phyloP scores from a whole-genome alignment of 2,797 vertebrate genomes.

The Menidia menidia region DNA sequence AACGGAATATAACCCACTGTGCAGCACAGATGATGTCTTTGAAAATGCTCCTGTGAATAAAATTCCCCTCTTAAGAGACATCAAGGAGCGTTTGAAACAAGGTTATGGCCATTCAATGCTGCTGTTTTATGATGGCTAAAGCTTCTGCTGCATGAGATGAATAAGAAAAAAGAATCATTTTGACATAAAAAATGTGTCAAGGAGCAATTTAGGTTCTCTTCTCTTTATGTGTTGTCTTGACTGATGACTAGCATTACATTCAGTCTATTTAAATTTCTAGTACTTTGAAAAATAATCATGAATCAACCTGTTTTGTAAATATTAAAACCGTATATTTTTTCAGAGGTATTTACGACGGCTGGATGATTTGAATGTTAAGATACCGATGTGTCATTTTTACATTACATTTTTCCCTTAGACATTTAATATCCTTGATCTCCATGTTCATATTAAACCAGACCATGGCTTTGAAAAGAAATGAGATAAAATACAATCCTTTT shows the following conservation, averaged over 20 bases:
- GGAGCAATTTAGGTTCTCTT: slow-evolving; percentile 4
- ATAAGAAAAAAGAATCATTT: slow-evolving; percentile 17
- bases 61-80: neutral
- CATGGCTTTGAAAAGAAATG: too few species aligned
- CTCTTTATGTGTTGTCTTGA: slow-evolving; percentile 17
- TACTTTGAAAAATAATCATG: too few species aligned
- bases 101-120: neutral
- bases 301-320: too few species aligned
- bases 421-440: neutral
- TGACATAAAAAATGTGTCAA: too few species aligned
- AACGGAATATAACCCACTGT: slow-evolving; percentile 4
- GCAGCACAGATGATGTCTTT: slow-evolving; percentile 2
- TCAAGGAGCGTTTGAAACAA: neutral
- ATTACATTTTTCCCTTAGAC: neutral
- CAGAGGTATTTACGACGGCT: neutral
- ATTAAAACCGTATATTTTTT: neutral
- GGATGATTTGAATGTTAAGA: neutral
- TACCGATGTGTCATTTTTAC: neutral
- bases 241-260: neutral
- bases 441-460: neutral
- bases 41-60: neutral
- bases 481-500: too few species aligned
- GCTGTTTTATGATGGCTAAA: slow-evolving; percentile 11
- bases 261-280: neutral
- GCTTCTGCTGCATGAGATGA: slow-evolving; percentile 31